Conservation (phyloP, 2,113 vertebrate species). For the Ciconia boyciana region DNA sequence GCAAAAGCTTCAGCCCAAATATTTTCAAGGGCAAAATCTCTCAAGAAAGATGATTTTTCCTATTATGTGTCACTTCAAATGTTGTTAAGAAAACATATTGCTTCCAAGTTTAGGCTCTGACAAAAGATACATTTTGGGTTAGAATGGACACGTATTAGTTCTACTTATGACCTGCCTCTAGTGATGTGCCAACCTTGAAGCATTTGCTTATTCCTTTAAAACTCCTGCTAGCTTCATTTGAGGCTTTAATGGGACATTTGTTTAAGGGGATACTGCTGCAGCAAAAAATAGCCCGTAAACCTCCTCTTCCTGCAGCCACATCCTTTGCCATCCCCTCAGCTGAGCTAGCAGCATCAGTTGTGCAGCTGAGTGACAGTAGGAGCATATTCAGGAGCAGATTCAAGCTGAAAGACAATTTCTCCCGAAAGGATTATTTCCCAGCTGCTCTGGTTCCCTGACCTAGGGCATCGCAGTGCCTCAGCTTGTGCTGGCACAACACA, state of each 20-base stretch:
- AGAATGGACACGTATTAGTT: neutral
- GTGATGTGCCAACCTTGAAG: neutral
- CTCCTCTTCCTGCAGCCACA: neutral
- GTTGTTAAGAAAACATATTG: neutral
- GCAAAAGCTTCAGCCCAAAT: neutral
- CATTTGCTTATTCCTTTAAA: neutral
- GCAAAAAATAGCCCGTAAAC: neutral
- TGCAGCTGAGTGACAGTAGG: neutral
- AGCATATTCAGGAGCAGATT: neutral
- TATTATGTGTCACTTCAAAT: neutral
- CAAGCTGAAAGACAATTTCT: neutral
- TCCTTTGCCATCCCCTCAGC: neutral
- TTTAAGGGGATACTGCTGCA: neutral
- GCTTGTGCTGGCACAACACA: neutral
- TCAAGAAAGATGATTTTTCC: neutral
- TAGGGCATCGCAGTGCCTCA: neutral
- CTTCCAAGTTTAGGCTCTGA: neutral
- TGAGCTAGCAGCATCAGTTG: neutral
- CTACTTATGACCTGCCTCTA: neutral
- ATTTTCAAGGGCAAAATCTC: conserved; percentile 21
- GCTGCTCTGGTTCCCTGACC: neutral
- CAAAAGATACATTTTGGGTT: neutral
- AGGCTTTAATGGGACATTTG: neutral
- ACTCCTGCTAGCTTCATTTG: neutral
- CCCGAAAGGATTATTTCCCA: neutral